phyloP scores from a whole-genome alignment of 2,888 invertebrate genomes.

The Auanema sp. region DNA sequence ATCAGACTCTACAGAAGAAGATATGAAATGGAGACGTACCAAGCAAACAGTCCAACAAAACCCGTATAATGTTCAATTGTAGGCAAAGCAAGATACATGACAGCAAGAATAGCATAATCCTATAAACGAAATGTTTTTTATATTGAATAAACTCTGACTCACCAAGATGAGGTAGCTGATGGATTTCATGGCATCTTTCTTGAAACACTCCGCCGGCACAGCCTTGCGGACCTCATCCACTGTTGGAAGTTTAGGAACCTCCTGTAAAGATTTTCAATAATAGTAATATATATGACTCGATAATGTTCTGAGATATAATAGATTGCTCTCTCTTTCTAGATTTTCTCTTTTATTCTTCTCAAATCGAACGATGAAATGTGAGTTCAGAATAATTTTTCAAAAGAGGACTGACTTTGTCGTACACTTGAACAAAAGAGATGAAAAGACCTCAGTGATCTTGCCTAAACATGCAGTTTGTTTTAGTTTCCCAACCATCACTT shows the following conservation, averaged over 20 bases:
- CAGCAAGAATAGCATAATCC: slow-evolving; percentile 48
- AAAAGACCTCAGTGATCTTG: no score
- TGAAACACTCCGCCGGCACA: slow-evolving; percentile 59
- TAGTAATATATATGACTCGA: no score
- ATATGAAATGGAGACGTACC: slow-evolving; percentile 25
- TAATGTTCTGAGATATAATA: no score
- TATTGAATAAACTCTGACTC: background rate
- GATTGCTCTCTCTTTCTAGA: no score
- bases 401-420: no score
- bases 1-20: background rate
- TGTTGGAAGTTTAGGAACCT: slow-evolving; percentile 47
- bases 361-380: no score
- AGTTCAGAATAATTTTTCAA: no score
- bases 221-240: slow-evolving; percentile 53
- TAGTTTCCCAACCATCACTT: no score
- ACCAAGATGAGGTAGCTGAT: slow-evolving; percentile 48
- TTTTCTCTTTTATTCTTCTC: no score
- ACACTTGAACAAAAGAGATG: no score
- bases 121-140: slow-evolving; percentile 15
- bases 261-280: slow-evolving; percentile 14
- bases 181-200: slow-evolving; percentile 51
- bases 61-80: slow-evolving; percentile 51
- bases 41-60: slow-evolving; percentile 49
- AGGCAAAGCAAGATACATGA: slow-evolving; percentile 48
- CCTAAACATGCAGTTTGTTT: no score